Percentiles rank a stretch among this genome's conserved stretches.
phyloP scores from a whole-genome alignment of 30 jellyfish, hydroid and myxozoan genomes.

The Aurelia sp. region DNA sequence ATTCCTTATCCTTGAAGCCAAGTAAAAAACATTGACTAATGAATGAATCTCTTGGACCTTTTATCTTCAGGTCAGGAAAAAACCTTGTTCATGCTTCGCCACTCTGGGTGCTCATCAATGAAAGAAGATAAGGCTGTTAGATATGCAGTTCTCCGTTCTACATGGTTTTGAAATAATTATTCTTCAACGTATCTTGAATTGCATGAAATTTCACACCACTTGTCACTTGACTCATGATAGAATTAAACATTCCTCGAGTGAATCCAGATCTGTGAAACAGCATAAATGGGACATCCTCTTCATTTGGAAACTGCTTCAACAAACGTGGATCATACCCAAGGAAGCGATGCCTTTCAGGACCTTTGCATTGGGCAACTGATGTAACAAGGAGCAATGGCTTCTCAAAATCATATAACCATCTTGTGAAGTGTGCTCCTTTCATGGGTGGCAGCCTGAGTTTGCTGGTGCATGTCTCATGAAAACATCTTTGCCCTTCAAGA shows the following conservation, averaged over 20 bases:
- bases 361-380: slow-evolving; percentile 83
- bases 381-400: slow-evolving; percentile 90
- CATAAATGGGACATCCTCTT: slow-evolving; percentile 84
- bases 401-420: slow-evolving; percentile 84
- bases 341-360: slow-evolving; percentile 80
- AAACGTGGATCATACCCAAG: slow-evolving; percentile 96
- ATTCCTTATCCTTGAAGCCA: slow-evolving; percentile 87
- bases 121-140: slow-evolving; percentile 61
- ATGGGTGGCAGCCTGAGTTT: slow-evolving; percentile 71
- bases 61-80: slow-evolving; percentile 70
- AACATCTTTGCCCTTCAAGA: slow-evolving; percentile 56
- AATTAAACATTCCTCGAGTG: slow-evolving; percentile 78
- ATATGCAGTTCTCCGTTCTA: slow-evolving; percentile 70
- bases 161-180: slow-evolving; percentile 58
- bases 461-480: slow-evolving; percentile 44
- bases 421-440: slow-evolving; percentile 69
- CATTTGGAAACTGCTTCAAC: slow-evolving; percentile 78
- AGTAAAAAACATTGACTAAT: slow-evolving; percentile 91
- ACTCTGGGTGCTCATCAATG: slow-evolving; percentile 68
- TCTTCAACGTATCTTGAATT: slow-evolving; percentile 73
- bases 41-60: slow-evolving; percentile 90
- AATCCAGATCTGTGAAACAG: slow-evolving; percentile 92
- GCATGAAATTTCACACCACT: slow-evolving; percentile 84
- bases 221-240: slow-evolving; percentile 70
- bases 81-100: slow-evolving; percentile 22